Base-by-base conservation (phyloP, 2,113 vertebrate species). In the Lutjanus erythropterus region DNA sequence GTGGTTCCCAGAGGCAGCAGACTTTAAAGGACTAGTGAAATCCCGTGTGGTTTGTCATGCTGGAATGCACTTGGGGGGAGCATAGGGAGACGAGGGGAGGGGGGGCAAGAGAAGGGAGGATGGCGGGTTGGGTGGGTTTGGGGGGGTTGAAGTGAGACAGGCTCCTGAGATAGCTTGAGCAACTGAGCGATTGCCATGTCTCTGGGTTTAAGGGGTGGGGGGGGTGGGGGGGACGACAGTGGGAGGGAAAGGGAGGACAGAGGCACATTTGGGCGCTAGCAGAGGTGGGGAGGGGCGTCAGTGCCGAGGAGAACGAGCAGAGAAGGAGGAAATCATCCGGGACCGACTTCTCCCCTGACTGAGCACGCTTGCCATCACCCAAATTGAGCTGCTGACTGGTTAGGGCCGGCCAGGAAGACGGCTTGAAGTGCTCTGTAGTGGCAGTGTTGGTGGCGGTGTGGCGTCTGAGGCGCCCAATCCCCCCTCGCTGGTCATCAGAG, bases 41-140 rank as follows among this genome's bases (percentile, higher is more conserved):
- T 95, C 93, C 93, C 92, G 85, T 92, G 93, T 88, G 93, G 92
- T 93, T 94, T 94, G 92, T 94, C 94, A 95, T 91, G 92, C 92
- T 94, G 91, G 91, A 93, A 94, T 90, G 91, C 92, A 86, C 81
- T 84, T 56, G 72, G 80, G 85, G 33, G 50, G 14, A n/a, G 64
- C 16, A 55, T 8, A 21, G 62, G 47, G 50, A 53, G 50, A 53
- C 47, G 60, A 19, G 62, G 55, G 75, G 78, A 12, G 37, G 35
- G 61, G 35, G 47, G 21, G 72, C 31, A 69, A 64, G 71, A 71
- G 62, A 65, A 59, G 77, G 65, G 41, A 50, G 46, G 76, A 73
- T 75, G 75, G 83, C 3, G 39, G 72, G 55, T 21, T 44, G 27
- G 15, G 29, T 47, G 39, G 16, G 23, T 52, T 31, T 25, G 35